These are phyloP conservation scores for Cepaea hortensis DNA, from an alignment of 2,888 invertebrate genomes.

Conservation along the genomic window DNA sequence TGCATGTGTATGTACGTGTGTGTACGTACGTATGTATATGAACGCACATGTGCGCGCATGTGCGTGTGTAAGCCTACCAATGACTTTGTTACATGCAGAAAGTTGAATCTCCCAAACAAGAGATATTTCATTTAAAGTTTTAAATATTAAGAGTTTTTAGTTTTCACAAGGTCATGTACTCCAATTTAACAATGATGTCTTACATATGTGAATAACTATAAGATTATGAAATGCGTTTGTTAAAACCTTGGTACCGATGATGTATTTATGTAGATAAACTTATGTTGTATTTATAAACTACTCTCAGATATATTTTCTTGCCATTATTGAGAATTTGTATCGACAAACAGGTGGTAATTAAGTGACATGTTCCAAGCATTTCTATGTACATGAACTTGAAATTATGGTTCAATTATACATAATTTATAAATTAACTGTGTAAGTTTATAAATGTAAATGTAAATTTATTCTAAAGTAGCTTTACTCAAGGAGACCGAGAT, in stretches of 20 bases:
- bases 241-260: too few relatives aligned
- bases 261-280: neutral
- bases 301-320: neutral
- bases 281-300: neutral
- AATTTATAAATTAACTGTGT: neutral
- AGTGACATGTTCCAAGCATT: slow-evolving; percentile 24
- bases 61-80: too few relatives aligned
- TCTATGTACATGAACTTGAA: slow-evolving; percentile 1
- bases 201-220: neutral
- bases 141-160: neutral
- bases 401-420: neutral
- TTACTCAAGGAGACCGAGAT: too few relatives aligned
- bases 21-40: too few relatives aligned
- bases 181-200: neutral
- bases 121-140: too few relatives aligned
- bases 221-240: neutral
- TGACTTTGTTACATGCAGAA: too few relatives aligned
- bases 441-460: neutral
- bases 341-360: neutral
- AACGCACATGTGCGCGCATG: too few relatives aligned
- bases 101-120: too few relatives aligned
- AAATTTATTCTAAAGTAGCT: neutral
- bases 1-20: too few relatives aligned
- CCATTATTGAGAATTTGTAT: neutral
- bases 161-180: neutral